Base-by-base conservation (phyloP, 2,797 vertebrate genomes). In the Zalophus californianus region DNA sequence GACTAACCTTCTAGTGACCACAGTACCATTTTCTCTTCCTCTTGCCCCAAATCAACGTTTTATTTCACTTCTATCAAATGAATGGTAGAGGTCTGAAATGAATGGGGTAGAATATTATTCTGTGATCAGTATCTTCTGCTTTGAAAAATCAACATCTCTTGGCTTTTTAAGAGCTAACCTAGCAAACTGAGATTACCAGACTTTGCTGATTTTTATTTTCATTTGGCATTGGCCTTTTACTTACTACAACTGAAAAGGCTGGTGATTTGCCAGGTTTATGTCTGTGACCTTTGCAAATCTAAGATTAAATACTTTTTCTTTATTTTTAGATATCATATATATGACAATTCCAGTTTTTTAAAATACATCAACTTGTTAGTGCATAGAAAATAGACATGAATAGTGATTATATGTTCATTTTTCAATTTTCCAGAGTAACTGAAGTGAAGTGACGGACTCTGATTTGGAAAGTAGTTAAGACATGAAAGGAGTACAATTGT, bases 401-500 rank as follows among this genome's bases (percentile, higher is more conserved):
- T 62, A 96, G 86, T 80, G 14, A 68, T 86, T 16, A 66, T 77
- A 44, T 96, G 35, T 82, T 23, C 13, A 18, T 75, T 94, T 90
- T 97, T 96, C 25, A 73, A 86, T 96, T 98, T 97, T 97, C 35
- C 96, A 99, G 99, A 96, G 1, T 96, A 98, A 96, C 35, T 97
- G 84, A 97, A 93, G 29, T 77, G 87, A 93, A 90, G 86, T 78
- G 96, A 91, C 82, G 94, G 96, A 97, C 97, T 93, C 93, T 92
- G 52, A 94, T 32, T 95, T 91, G 88, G 91, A 97, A 86, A 18
- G 88, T 90, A 91, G 92, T 97, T 97, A 96, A 97, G 75, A 70
- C 0, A 6, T 98, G 97, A 97, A 98, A 98, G 98, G 97, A 98
- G 89, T 98, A 96, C 97, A 98, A 97, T 98, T 97, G 97, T 98